A percentile compares a stretch with the other conserved stretches of the same genome.
phyloP scores from a whole-genome alignment of 1,140 invertebrate species.

The Zaprionus ghesquierei region DNA sequence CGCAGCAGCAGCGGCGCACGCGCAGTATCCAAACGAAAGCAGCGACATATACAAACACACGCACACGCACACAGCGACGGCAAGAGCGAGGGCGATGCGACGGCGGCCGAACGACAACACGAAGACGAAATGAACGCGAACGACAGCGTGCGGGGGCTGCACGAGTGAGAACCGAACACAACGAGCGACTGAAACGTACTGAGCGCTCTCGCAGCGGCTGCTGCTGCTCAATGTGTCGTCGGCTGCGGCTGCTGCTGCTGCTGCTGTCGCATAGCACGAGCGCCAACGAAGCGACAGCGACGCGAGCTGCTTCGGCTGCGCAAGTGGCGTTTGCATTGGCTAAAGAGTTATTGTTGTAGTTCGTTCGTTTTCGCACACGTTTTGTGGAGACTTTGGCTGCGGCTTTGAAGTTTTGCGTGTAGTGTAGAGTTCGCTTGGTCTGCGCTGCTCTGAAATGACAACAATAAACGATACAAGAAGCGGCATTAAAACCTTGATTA shows the following conservation, averaged over 20 bases:
- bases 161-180: constrained; percentile 50
- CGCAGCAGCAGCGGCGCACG: constrained; percentile 39
- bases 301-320: constrained; percentile 62
- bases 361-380: constrained; percentile 40
- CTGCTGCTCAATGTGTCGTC: neutral
- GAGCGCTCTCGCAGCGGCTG: constrained; percentile 17
- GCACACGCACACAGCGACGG: neutral
- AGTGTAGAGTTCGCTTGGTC: constrained; percentile 32
- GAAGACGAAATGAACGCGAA: neutral
- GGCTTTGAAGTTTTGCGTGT: constrained; percentile 41
- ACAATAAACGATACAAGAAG: constrained; percentile 49
- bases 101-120: constrained; percentile 4
- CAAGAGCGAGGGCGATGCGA: constrained; percentile 25
- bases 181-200: constrained; percentile 55
- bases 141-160: constrained; percentile 17
- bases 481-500: constrained; percentile 74
- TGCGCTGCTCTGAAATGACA: constrained; percentile 51
- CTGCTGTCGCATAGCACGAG: constrained; percentile 43
- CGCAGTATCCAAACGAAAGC: constrained; percentile 29
- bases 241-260: constrained; percentile 3
- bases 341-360: constrained; percentile 10
- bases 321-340: constrained; percentile 64
- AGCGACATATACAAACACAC: neutral
- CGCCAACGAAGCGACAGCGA: constrained; percentile 43
- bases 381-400: constrained; percentile 42